Evolutionary conservation across 2,797 vertebrate genomes (phyloP).

Genomic region (Kryptolebias ocellatus): DNA sequence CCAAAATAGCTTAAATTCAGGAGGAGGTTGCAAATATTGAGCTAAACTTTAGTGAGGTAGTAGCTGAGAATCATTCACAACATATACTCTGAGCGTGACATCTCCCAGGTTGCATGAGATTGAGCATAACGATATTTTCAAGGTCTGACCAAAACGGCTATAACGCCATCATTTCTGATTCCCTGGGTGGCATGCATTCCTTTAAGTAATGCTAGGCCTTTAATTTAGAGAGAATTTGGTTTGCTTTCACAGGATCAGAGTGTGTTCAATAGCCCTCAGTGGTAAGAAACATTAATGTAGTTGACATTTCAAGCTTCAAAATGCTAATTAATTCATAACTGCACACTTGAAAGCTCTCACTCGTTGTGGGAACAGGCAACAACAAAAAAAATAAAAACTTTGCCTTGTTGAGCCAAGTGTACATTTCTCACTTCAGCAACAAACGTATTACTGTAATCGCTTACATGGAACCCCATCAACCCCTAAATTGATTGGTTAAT

Average conservation of each 20-base stretch:
- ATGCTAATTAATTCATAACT: conserved; percentile 44
- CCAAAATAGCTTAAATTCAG: too few relatives aligned
- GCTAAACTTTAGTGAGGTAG: too few relatives aligned
- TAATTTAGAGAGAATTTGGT: not conserved
- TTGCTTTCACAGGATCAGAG: conserved; percentile 6
- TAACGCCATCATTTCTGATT: too few relatives aligned
- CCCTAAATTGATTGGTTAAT: conserved; percentile 75
- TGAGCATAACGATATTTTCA: too few relatives aligned
- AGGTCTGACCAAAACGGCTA: too few relatives aligned
- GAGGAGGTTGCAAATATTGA: too few relatives aligned
- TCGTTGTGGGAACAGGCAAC: conserved; percentile 18
- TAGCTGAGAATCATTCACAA: too few relatives aligned
- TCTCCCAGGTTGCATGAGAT: too few relatives aligned
- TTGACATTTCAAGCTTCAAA: conserved; percentile 27
- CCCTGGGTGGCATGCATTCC: too few relatives aligned
- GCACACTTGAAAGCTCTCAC: conserved; percentile 34
- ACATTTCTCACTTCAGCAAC: conserved; percentile 38
- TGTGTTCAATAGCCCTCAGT: conserved; percentile 12
- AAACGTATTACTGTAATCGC: conserved; percentile 51
- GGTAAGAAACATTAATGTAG: conserved; percentile 11
- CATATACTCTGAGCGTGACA: too few relatives aligned
- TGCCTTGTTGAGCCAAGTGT: conserved; percentile 19
- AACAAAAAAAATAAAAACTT: conserved; percentile 18
- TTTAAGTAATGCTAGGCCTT: not conserved
- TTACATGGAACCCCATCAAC: conserved; percentile 51